These are phyloP conservation scores for Puma concolor DNA, from an alignment of 2,113 vertebrate species.

Conservation along the genomic window DNA sequence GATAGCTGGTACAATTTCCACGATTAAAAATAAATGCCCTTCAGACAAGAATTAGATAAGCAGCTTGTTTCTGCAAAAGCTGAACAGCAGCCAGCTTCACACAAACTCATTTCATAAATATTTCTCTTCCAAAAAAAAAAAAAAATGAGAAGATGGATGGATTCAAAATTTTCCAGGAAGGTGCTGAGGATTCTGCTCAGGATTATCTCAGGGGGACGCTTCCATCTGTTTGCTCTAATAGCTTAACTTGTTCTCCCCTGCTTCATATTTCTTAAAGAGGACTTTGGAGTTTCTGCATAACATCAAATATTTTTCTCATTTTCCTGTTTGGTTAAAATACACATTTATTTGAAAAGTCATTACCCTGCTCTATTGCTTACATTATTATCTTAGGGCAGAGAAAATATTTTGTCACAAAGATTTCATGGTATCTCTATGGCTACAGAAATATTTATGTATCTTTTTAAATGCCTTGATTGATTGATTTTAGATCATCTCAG, in stretches of 20 bases:
- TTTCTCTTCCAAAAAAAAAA: slow-evolving; percentile 44
- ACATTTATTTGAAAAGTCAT: slow-evolving; percentile 5
- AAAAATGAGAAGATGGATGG: slow-evolving; percentile 41
- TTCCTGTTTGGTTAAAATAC: slow-evolving; percentile 55
- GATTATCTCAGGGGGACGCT: background rate
- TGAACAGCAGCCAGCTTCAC: slow-evolving; percentile 53
- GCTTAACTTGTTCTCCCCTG: background rate
- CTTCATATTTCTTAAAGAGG: background rate
- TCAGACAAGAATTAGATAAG: slow-evolving; percentile 64
- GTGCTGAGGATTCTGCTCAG: background rate
- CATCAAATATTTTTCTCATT: slow-evolving; percentile 54
- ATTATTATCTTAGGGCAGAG: background rate
- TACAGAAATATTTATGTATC: slow-evolving; percentile 47
- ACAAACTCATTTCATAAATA: slow-evolving; percentile 60
- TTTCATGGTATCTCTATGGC: slow-evolving; percentile 27
- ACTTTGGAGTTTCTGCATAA: slow-evolving; percentile 42
- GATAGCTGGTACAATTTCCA: slow-evolving; percentile 12
- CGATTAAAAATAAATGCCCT: slow-evolving; percentile 69
- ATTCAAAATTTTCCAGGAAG: slow-evolving; percentile 67
- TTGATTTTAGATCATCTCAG: background rate
- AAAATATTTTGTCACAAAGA: slow-evolving; percentile 55
- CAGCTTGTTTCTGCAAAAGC: slow-evolving; percentile 47
- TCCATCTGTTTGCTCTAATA: background rate
- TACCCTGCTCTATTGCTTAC: background rate
- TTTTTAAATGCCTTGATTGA: background rate